Evolutionary conservation across 1,140 invertebrate species (phyloP), one percentile per base, ranked within the genome.

Genomic region (Lutraria rhynchaena): DNA sequence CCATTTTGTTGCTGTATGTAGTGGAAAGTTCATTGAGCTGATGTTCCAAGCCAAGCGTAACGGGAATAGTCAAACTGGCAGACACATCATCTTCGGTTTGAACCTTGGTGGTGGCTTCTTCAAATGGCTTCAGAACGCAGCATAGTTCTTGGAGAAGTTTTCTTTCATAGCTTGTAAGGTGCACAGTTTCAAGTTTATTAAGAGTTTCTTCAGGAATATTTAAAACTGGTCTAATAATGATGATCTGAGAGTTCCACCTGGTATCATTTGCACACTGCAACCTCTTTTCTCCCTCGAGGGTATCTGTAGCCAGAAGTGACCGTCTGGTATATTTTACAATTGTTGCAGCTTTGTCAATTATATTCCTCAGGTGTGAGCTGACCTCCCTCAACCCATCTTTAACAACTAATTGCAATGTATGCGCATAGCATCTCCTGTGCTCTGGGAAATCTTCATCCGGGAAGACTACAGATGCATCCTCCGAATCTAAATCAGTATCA

Each of bases 111-210:
- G 70, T 83, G 3, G 76, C 75, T 22, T 73, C 11, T 55, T 75
- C 49, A 80, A 80, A 83, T 15, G 75, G 81, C 29, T 58, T 37
- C 53, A 75, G 44, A 7, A 82, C 67, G 24, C 3, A 41, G 46
- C 67, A 82, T 15, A 75, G 27, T 51, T 80, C 44, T 13, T 37
- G 3, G 3, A 61, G 24, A 29, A 61, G 5, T 3, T 35, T 35
- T 19, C 58, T 29, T 17, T 61, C 27, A 46, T 51, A 51, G 5
- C 29, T 4, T 24, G 60, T 31, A 19, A 55, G 60, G 15, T 46
- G 13, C 24, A 24, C 24, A 46, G 2, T 3, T 3, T 69, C 41
- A 22, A 69, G 22, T 22, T 69, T n/a, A 13, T 44, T 11, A 13
- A 69, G 27, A 22, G 46, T 69, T n/a, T 24, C 24, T 49, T 24